Conservation (phyloP, 64 coral and sea anemone genomes). For the Orbicella faveolata region DNA sequence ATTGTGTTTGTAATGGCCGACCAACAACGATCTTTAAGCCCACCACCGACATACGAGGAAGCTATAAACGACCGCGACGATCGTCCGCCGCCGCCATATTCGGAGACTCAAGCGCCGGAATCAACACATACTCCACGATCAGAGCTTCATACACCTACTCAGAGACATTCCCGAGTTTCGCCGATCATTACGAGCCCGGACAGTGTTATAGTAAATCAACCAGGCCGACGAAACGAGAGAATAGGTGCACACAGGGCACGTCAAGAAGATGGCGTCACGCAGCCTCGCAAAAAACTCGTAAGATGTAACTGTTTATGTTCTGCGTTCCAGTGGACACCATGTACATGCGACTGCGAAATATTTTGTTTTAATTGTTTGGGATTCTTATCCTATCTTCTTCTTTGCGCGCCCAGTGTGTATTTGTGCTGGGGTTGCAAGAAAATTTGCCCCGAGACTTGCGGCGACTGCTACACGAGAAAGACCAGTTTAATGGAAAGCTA, state of each 20-base stretch:
- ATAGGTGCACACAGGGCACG: background rate
- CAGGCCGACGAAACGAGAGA: background rate
- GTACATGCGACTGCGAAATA: conserved; percentile 25
- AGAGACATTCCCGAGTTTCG: background rate
- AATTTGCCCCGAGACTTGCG: background rate
- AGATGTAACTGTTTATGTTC: conserved; percentile 13
- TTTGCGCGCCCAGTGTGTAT: conserved; percentile 29
- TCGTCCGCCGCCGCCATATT: conserved; percentile 7
- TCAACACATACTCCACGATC: background rate
- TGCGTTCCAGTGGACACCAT: conserved; percentile 16
- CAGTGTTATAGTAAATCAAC: background rate
- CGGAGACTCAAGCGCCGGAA: background rate
- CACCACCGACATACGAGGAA: conserved; percentile 22
- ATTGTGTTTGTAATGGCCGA: background rate
- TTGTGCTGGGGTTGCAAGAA: conserved; percentile 25
- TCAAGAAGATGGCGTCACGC: background rate
- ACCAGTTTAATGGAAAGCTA: conserved; percentile 19
- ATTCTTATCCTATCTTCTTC: conserved; percentile 25
- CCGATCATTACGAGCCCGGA: background rate
- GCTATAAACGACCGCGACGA: background rate
- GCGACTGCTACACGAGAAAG: background rate
- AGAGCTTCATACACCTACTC: background rate
- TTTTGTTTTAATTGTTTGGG: conserved; percentile 46
- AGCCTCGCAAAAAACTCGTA: background rate
- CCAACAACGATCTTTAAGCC: background rate